Base-by-base conservation (phyloP, 2,113 vertebrate species). In the Cepphus grylle region DNA sequence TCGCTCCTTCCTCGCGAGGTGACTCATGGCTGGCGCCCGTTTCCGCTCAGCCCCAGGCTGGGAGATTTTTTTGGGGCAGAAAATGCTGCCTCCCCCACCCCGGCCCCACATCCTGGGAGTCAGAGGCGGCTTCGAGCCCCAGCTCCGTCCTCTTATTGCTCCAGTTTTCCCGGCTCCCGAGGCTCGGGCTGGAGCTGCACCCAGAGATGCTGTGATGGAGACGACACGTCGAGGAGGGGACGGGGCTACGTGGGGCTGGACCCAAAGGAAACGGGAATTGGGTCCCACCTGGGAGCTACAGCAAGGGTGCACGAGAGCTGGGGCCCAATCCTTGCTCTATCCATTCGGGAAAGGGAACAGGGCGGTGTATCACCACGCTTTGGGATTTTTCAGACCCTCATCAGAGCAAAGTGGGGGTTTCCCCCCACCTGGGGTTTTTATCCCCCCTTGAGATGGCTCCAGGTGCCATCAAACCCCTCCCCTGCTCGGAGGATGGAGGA, bases 201-300 rank as follows among this genome's bases (percentile, higher is more conserved):
- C 32, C 70, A 3, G 69, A 43, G 76, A 8, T 42, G 71, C 62
- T 20, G 71, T 0, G 56, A 26, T 49, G 58, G 82, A 11, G 77
- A 30, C 13, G 2, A 0, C 6, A 6, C 6, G 2, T 6, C 0
- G 2, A 36, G 65, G 45, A 66, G 40, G 53, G 47, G 47, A 66
- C 3, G 83, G 49, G 50, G 61, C 42, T 43, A 4, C 5, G 0
- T 7, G 1, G 63, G 49, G 70, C 66, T 88, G 86, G 25, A 22
- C n/a, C 40, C n/a, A 21, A 26, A 79, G 76, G 47, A 43, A 18
- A 18, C 5, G 25, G 67, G 74, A 19, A 7, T 9, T 18, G 49
- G 38, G 36, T 40, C 29, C 29, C 9, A 1, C 16, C 49, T 9
- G 38, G 38, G 1, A 11, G 17, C 40, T 40, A 4, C 70, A 22